A percentile compares a stretch with the other conserved stretches of the same genome.
These are phyloP conservation scores for Euspilapteryx auroguttella DNA, from an alignment of 2,888 invertebrate species.

Conservation along the genomic window DNA sequence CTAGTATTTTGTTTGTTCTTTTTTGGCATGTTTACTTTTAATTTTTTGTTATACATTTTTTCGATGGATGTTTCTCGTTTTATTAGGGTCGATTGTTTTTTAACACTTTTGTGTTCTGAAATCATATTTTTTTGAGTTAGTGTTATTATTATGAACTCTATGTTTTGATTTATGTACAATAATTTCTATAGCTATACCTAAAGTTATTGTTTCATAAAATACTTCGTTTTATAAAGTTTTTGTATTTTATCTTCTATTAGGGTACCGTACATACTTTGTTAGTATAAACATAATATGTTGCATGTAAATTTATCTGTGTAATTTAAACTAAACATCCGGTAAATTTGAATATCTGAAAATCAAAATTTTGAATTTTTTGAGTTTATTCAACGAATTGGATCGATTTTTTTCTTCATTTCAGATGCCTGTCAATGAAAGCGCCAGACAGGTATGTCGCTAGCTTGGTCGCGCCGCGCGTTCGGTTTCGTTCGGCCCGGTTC, in stretches of 20 bases:
- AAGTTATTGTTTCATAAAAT: too few species aligned
- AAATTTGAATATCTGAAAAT: slow-evolving; percentile 6
- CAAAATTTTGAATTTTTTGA: slow-evolving; percentile 42
- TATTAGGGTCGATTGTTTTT: slow-evolving; percentile 12
- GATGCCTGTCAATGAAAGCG: slow-evolving; percentile 76
- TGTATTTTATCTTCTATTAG: too few species aligned
- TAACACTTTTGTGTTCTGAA: slow-evolving; percentile 15
- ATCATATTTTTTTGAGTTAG: too few species aligned
- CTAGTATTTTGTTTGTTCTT: slow-evolving; percentile 51
- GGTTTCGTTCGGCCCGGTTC: slow-evolving; percentile 50
- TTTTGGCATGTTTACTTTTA: slow-evolving; percentile 50
- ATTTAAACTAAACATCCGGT: too few species aligned
- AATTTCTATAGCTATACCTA: too few species aligned
- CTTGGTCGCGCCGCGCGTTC: slow-evolving; percentile 43
- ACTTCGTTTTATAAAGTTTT: too few species aligned
- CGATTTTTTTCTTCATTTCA: slow-evolving; percentile 71
- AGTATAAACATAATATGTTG: too few species aligned
- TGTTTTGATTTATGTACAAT: too few species aligned
- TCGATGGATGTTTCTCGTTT: slow-evolving; percentile 15
- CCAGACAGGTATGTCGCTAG: slow-evolving; percentile 69
- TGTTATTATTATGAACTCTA: too few species aligned
- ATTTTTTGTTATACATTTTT: slow-evolving; percentile 39
- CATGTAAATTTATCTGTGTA: slow-evolving; percentile 61
- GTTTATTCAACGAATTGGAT: slow-evolving; percentile 65
- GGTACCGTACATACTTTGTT: too few species aligned